Conservation (phyloP, 2,888 invertebrate genomes). For the Anoplius nigerrimus region DNA sequence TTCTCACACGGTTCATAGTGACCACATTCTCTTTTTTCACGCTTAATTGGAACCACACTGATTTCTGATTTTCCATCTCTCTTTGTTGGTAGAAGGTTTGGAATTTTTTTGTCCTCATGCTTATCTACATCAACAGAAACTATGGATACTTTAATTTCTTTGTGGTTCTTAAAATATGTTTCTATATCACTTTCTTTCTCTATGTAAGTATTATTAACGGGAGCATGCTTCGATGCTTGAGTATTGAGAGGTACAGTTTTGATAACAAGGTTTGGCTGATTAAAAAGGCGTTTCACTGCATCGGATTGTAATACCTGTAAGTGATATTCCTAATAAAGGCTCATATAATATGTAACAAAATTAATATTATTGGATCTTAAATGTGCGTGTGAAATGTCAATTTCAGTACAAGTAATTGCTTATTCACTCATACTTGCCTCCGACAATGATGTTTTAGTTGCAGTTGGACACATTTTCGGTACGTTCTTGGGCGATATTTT, state of each 20-base stretch:
- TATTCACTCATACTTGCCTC: slow-evolving; percentile 47
- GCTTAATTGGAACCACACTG: slow-evolving; percentile 60
- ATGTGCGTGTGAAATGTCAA: no score
- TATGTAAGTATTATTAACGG: slow-evolving; percentile 18
- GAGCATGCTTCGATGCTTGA: slow-evolving; percentile 3
- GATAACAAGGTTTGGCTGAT: slow-evolving; percentile 67
- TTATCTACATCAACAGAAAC: slow-evolving; percentile 36
- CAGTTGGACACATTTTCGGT: slow-evolving; percentile 45
- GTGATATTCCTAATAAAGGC: neutral
- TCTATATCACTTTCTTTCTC: slow-evolving; percentile 45
- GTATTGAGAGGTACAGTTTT: slow-evolving; percentile 56
- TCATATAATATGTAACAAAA: neutral
- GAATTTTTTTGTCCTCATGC: slow-evolving; percentile 44
- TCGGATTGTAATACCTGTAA: slow-evolving; percentile 67
- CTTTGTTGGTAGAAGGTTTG: slow-evolving; percentile 67
- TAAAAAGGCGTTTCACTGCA: slow-evolving; percentile 66
- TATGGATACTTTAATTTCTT: slow-evolving; percentile 53
- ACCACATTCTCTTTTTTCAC: slow-evolving; percentile 62
- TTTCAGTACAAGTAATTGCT: no score
- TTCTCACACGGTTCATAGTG: slow-evolving; percentile 68
- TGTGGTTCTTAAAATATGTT: slow-evolving; percentile 3
- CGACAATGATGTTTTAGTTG: slow-evolving; percentile 45
- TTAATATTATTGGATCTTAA: no score
- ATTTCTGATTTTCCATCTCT: slow-evolving; percentile 68
- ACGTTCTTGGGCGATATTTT: slow-evolving; percentile 35